Evolutionary conservation across 2,797 vertebrate species (phyloP).

Genomic region (Eremophila alpestris): DNA sequence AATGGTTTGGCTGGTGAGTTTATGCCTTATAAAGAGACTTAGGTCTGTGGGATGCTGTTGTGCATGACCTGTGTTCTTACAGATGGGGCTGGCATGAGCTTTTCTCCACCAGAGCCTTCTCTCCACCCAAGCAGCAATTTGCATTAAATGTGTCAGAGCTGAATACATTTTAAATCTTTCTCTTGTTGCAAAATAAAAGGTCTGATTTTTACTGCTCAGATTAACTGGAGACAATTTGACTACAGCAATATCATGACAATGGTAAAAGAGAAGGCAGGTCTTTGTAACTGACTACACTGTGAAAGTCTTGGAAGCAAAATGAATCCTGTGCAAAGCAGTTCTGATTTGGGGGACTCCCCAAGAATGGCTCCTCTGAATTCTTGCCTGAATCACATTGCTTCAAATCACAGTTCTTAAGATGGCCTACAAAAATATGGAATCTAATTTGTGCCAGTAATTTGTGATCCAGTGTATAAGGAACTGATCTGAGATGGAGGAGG

Average conservation of each 20-base stretch:
- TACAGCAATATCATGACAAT: not conserved
- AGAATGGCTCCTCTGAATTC: not conserved
- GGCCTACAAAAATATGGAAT: not conserved
- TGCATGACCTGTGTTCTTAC: not conserved
- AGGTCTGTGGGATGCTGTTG: not conserved
- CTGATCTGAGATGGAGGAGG: not conserved
- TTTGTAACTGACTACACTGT: not conserved
- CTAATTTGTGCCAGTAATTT: not conserved
- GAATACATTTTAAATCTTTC: not conserved
- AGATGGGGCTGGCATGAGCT: not conserved
- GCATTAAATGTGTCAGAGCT: not conserved
- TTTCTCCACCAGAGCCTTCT: not conserved
- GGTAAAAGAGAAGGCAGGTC: not conserved
- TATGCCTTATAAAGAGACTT: not conserved
- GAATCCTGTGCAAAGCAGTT: not conserved
- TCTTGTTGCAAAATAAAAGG: not conserved
- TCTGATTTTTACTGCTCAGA: not conserved
- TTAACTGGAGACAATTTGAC: not conserved
- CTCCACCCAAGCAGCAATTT: not conserved
- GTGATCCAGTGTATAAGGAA: not conserved
- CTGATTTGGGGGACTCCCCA: not conserved
- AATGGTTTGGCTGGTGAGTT: not conserved
- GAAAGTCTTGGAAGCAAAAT: not conserved
- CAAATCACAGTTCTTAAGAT: not conserved
- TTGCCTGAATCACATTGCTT: not conserved